Base-by-base conservation (phyloP, 2,888 invertebrate species). In the Orchesella flavescens region DNA sequence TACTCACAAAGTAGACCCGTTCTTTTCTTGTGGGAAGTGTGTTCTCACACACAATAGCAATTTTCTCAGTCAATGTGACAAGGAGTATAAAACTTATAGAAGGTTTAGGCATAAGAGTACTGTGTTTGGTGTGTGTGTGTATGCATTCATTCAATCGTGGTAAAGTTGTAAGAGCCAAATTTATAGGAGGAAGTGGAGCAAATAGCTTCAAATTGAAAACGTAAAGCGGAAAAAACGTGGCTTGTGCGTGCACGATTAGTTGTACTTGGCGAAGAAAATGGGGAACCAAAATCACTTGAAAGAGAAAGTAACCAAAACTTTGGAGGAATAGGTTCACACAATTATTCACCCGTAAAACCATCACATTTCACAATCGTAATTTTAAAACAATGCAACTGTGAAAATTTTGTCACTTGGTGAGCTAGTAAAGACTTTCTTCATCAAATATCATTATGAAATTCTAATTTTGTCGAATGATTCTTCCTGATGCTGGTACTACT, bases 181-280 rank as follows among this genome's bases (percentile, higher is more conserved):
- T 71, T 55, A 71, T 71, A 71, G 57, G 17, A 59, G 61, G 19
- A 73, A 73, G 61, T 73, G 59, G 23, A 61, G 61, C 73, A 73
- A 61, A 73, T 74, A 74, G 63, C 74, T 74, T 46, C 61, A 61
- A 74, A 74, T 49, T 49, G 63, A 74, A 74, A 74, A 74, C 63
- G 61, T 59, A 59, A 46, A 61, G 44, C 12, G 74, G 61, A 44
- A 74, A 61, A 74, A 46, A 61, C 74, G 61, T 74, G 63, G 46
- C 15, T 61, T 3, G 74, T 21, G 61, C 13, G 44, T 61, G 74
- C 74, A 74, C 74, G 63, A 74, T 74, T 74, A 74, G 57, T 57
- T 57, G 24, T 71, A 13, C 49, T 17, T 55, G 5, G n/a, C 9
- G 63, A 59, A 19, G 59, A n/a, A 59, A 59, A 12, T 4, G 19